A percentile compares a stretch with the other conserved stretches of the same genome.
Evolutionary conservation across 2,888 invertebrate species (phyloP).

Genomic region (Ectemnius lituratus): DNA sequence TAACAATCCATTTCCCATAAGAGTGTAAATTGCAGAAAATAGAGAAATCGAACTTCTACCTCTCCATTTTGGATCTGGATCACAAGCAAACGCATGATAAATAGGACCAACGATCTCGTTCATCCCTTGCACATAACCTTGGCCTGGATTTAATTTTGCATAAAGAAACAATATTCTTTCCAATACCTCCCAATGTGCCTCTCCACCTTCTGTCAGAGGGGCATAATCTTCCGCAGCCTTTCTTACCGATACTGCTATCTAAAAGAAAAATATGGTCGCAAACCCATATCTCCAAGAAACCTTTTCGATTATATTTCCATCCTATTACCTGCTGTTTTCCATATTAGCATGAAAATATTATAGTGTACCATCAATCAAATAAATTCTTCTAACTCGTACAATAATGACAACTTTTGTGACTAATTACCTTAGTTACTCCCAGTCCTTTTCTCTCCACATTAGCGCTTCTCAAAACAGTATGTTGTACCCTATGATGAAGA

Average conservation of each 20-base stretch:
- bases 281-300: too few species aligned
- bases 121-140: constrained; percentile 98
- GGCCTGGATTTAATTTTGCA: constrained; percentile 98
- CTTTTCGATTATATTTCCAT: constrained; percentile 15
- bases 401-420: neutral
- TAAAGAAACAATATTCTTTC: constrained; percentile 98
- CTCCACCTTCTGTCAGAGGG: constrained; percentile 92
- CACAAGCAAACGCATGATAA: constrained; percentile 97
- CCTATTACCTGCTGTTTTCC: constrained; percentile 71
- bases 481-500: constrained; percentile 92
- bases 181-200: constrained; percentile 99
- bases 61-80: constrained; percentile 88
- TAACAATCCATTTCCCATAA: neutral
- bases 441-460: constrained; percentile 93
- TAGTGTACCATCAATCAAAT: constrained; percentile 36
- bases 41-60: constrained; percentile 78
- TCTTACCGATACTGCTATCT: constrained; percentile 86
- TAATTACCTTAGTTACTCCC: constrained; percentile 90
- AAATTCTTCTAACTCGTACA: neutral
- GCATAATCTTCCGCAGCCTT: constrained; percentile 90
- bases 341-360: constrained; percentile 46
- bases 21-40: neutral
- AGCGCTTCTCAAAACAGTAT: constrained; percentile 90
- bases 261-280: constrained; percentile 28
- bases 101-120: constrained; percentile 99